Conservation (phyloP, 2,797 vertebrate species). For the Labroides dimidiatus region DNA sequence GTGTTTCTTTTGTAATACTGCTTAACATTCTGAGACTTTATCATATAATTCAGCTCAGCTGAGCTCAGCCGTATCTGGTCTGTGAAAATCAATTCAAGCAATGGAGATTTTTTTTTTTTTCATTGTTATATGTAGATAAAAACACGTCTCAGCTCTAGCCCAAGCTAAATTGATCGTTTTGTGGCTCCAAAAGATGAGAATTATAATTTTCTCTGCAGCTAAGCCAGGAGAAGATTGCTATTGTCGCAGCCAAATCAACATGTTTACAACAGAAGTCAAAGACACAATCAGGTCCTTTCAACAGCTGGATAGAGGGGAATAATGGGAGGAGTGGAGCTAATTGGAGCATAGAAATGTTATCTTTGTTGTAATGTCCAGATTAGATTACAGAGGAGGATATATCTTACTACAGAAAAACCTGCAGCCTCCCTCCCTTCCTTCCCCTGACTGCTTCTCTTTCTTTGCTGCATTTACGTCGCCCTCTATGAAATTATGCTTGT, state of each 20-base stretch:
- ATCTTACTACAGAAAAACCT: constrained; percentile 18
- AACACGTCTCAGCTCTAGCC: constrained; percentile 20
- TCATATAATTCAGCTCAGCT: constrained; percentile 33
- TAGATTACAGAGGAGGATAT: constrained; percentile 17
- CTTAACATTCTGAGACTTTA: constrained; percentile 52
- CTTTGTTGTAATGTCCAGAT: constrained; percentile 22
- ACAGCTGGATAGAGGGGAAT: constrained; percentile 19
- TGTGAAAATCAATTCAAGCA: constrained; percentile 32
- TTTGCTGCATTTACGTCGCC: constrained; percentile 58
- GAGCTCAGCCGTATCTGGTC: constrained; percentile 39
- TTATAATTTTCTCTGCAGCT: constrained; percentile 6
- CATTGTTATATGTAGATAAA: constrained; percentile 15
- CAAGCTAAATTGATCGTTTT: constrained; percentile 35
- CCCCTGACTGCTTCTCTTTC: constrained; percentile 19
- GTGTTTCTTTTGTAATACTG: constrained; percentile 48
- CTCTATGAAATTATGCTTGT: constrained; percentile 56
- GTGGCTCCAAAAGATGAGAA: constrained; percentile 9
- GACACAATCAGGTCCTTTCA: constrained; percentile 21
- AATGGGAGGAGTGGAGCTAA: background rate
- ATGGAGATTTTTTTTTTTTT: constrained; percentile 31
- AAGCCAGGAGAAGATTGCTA: background rate
- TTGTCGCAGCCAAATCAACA: constrained; percentile 25
- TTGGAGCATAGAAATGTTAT: constrained; percentile 15
- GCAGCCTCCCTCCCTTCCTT: constrained; percentile 33
- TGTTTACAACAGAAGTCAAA: constrained; percentile 31